phyloP scores from a whole-genome alignment of 2,888 invertebrate genomes.

The Euplexia lucipara region DNA sequence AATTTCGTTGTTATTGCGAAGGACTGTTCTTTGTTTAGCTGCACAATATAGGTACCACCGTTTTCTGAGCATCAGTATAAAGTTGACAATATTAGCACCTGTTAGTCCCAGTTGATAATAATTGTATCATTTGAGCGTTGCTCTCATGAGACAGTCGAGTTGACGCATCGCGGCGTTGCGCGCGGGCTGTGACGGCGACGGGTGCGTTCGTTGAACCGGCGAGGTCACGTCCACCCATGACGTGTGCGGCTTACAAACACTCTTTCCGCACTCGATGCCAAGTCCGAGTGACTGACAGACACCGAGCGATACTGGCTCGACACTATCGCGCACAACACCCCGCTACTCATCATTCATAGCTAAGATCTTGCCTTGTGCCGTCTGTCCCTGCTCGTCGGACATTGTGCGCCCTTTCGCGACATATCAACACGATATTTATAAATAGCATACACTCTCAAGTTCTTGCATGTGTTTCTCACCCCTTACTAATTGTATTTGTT shows the following conservation, averaged over 20 bases:
- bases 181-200: slow-evolving; percentile 80
- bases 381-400: slow-evolving; percentile 47
- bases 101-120: slow-evolving; percentile 52
- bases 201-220: slow-evolving; percentile 88
- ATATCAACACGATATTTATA: slow-evolving; percentile 55
- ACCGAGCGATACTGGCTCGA: slow-evolving; percentile 45
- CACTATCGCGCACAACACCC: slow-evolving; percentile 53
- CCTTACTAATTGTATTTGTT: slow-evolving; percentile 12
- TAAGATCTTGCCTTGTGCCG: slow-evolving; percentile 43
- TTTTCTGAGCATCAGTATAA: slow-evolving; percentile 3
- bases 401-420: slow-evolving; percentile 50
- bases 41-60: background rate
- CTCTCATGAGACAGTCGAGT: slow-evolving; percentile 70
- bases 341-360: slow-evolving; percentile 55
- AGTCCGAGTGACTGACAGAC: slow-evolving; percentile 63
- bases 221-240: slow-evolving; percentile 89
- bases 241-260: slow-evolving; percentile 78
- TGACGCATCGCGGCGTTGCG: slow-evolving; percentile 82
- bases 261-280: slow-evolving; percentile 71
- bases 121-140: slow-evolving; percentile 63
- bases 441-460: slow-evolving; percentile 31
- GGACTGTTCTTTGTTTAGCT: background rate
- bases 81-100: slow-evolving; percentile 50
- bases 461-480: slow-evolving; percentile 32
- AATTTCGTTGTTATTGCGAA: slow-evolving; percentile 20